Evolutionary conservation across 2,113 vertebrate genomes (phyloP).

Genomic region (Talpa occidentalis): DNA sequence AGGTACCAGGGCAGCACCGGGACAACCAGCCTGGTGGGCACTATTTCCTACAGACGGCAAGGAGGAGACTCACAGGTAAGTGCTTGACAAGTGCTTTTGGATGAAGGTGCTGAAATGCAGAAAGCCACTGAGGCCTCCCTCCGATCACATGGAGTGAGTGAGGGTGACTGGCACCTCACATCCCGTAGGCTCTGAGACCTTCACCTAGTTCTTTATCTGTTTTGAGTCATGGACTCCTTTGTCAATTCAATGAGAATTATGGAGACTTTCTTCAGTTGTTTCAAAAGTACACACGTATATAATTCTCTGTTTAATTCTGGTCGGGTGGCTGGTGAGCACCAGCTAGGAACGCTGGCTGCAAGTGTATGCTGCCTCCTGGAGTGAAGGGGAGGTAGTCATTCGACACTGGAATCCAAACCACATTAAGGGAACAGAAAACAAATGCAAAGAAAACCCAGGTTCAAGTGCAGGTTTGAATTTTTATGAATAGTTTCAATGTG

Average conservation of each 20-base stretch:
- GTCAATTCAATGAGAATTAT: not conserved
- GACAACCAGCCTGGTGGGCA: not conserved
- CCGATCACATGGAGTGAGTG: accelerated
- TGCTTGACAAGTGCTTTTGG: not conserved
- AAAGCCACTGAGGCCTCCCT: not conserved
- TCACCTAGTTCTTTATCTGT: not conserved
- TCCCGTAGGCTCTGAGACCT: not conserved
- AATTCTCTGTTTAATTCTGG: not conserved
- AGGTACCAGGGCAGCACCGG: accelerated
- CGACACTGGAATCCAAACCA: not conserved
- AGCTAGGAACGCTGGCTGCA: not conserved
- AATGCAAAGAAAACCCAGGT: not conserved
- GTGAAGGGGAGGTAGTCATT: not conserved
- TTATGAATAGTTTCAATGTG: slow-evolving; percentile 32
- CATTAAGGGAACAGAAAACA: not conserved
- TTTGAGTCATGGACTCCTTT: not conserved
- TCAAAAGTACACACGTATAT: too few species aligned
- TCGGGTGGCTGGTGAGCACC: not conserved
- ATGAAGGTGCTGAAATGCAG: not conserved
- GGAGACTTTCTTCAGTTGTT: not conserved
- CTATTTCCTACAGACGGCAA: not conserved
- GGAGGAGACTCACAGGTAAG: not conserved
- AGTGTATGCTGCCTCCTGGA: not conserved
- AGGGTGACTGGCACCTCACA: accelerated
- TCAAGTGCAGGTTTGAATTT: not conserved